These are phyloP conservation scores for Brenthis ino DNA, from an alignment of 2,888 invertebrate species.

Conservation along the genomic window DNA sequence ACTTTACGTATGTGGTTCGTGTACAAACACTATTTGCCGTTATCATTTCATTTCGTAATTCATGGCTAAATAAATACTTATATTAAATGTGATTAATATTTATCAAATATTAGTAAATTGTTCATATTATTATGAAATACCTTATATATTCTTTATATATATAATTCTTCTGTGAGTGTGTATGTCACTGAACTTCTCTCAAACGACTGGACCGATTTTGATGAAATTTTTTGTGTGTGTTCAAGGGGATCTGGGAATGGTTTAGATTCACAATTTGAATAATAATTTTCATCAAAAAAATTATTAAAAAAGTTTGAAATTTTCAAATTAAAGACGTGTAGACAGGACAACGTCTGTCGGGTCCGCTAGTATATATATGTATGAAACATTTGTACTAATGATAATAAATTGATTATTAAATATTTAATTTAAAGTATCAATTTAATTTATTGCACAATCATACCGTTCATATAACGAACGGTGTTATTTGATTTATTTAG, in stretches of 20 bases:
- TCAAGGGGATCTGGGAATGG: too few relatives aligned
- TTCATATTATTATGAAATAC: constrained; percentile 2
- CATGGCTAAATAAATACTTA: constrained; percentile 3
- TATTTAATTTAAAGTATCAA: background rate
- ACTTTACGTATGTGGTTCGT: constrained; percentile 13
- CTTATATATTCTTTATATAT: background rate
- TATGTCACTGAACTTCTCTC: too few relatives aligned
- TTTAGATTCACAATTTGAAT: too few relatives aligned
- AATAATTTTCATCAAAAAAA: too few relatives aligned
- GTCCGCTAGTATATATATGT: background rate
- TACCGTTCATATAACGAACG: background rate
- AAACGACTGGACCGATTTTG: too few relatives aligned
- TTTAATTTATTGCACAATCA: background rate
- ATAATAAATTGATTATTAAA: background rate
- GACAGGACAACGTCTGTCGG: too few relatives aligned
- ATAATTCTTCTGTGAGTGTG: too few relatives aligned
- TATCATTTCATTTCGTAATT: constrained; percentile 19
- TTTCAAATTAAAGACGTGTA: too few relatives aligned
- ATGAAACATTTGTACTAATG: background rate
- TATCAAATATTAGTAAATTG: constrained; percentile 6
- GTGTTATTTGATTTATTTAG: background rate
- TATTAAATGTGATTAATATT: constrained; percentile 13
- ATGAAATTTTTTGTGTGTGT: too few relatives aligned
- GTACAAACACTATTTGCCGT: constrained; percentile 15
- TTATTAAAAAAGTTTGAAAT: too few relatives aligned